Evolutionary conservation across 2,113 vertebrate species (phyloP).

Genomic region (Thalassarche chlororhynchos): DNA sequence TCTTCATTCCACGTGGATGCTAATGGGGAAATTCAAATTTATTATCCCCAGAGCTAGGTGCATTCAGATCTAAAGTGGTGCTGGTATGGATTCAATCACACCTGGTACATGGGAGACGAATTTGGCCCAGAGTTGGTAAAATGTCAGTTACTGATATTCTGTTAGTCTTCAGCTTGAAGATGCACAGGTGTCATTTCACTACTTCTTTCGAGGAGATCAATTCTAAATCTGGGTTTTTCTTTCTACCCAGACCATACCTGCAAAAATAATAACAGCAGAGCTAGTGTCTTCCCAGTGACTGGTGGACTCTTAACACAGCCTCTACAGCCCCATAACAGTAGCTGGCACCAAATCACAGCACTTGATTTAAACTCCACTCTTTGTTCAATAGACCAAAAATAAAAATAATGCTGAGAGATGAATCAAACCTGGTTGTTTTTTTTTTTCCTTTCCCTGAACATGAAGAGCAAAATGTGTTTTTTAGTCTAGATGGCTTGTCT

Average conservation of each 20-base stretch:
- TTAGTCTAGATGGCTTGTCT: not conserved
- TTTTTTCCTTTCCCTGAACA: not conserved
- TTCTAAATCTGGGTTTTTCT: not conserved
- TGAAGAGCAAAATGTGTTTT: not conserved
- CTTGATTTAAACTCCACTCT: constrained; percentile 41
- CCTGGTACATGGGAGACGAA: not conserved
- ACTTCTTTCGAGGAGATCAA: not conserved
- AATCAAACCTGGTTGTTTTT: not conserved
- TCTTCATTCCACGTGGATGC: not conserved
- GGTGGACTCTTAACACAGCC: not conserved
- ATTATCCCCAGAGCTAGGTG: not conserved
- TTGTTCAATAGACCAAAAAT: constrained; percentile 23
- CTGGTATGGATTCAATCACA: not conserved
- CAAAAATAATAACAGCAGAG: constrained; percentile 4
- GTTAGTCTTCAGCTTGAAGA: not conserved
- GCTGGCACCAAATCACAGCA: constrained; percentile 29
- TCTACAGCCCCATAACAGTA: not conserved
- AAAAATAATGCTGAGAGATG: constrained; percentile 13
- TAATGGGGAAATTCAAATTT: not conserved
- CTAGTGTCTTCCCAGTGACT: not conserved
- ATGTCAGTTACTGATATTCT: not conserved
- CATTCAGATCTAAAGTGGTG: not conserved
- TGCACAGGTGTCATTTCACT: not conserved
- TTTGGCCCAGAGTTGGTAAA: not conserved
- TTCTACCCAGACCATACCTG: not conserved